A percentile compares a stretch with the other conserved stretches of the same genome.
phyloP scores from a whole-genome alignment of 1,140 invertebrate species.

The Brachystomella parvula region DNA sequence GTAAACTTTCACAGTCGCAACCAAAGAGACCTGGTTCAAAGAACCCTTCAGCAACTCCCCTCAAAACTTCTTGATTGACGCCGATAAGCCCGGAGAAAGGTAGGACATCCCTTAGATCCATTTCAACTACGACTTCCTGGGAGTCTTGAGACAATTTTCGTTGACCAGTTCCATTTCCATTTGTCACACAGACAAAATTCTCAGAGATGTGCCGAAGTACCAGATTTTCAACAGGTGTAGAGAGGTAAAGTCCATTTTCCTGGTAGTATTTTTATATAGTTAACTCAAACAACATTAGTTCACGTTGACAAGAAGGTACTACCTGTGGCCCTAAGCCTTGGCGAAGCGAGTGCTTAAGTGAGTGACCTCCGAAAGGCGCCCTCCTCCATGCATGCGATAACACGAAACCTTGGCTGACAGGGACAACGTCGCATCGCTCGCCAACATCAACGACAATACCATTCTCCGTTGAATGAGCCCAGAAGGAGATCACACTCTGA shows the following conservation, averaged over 20 bases:
- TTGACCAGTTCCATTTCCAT: constrained; percentile 8
- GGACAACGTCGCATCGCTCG: constrained; percentile 49
- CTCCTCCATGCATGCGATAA: constrained; percentile 30
- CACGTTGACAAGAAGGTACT: constrained; percentile 12
- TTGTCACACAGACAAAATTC: constrained; percentile 32
- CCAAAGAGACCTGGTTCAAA: constrained; percentile 57
- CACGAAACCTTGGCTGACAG: constrained; percentile 36
- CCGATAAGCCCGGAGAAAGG: constrained; percentile 34
- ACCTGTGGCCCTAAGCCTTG: constrained; percentile 37
- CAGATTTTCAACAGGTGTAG: constrained; percentile 34
- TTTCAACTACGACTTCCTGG: constrained; percentile 37
- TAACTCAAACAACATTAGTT: not conserved
- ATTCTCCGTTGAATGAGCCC: constrained; percentile 55
- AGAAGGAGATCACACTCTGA: constrained; percentile 56
- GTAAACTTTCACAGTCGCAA: constrained; percentile 52
- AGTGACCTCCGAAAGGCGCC: constrained; percentile 32
- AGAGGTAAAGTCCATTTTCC: constrained; percentile 37
- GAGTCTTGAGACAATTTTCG: constrained; percentile 33
- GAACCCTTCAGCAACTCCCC: constrained; percentile 52
- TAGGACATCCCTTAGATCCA: constrained; percentile 36
- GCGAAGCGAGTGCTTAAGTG: constrained; percentile 31
- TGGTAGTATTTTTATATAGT: not conserved
- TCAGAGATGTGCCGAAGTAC: constrained; percentile 35
- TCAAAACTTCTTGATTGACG: constrained; percentile 44
- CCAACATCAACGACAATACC: constrained; percentile 59